Evolutionary conservation across 2,888 invertebrate genomes (phyloP).

Genomic region (Atrina japonica): DNA sequence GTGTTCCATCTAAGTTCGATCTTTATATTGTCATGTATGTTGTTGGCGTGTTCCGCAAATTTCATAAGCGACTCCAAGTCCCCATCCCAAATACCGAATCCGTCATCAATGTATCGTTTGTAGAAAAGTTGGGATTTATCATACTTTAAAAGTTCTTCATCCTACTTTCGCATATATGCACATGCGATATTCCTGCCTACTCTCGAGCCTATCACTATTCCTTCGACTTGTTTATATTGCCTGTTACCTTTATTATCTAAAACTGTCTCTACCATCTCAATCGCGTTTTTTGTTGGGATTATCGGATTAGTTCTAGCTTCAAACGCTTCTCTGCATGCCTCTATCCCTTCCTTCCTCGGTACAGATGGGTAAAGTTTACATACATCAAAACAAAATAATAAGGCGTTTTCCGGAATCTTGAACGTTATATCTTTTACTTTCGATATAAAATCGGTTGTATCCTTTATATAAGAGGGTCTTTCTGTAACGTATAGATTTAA

Average conservation of each 20-base stretch:
- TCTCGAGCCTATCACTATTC: constrained; percentile 29
- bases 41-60: not conserved
- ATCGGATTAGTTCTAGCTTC: constrained; percentile 21
- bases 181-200: constrained; percentile 36
- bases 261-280: constrained; percentile 30
- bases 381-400: constrained; percentile 38
- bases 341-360: constrained; percentile 32
- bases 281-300: constrained; percentile 4
- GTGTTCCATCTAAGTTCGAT: constrained; percentile 20
- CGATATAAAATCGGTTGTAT: constrained; percentile 24
- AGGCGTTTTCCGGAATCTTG: constrained; percentile 3
- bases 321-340: constrained; percentile 27
- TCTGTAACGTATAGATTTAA: constrained; percentile 1
- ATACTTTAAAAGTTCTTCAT: constrained; percentile 15
- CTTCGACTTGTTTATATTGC: constrained; percentile 32
- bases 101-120: constrained; percentile 26
- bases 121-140: constrained; percentile 6
- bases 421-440: constrained; percentile 19
- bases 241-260: constrained; percentile 30
- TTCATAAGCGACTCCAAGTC: not conserved
- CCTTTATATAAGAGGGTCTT: constrained; percentile 11
- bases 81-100: constrained; percentile 26
- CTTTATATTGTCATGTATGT: constrained; percentile 9
- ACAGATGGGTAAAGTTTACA: constrained; percentile 38
- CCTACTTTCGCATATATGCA: constrained; percentile 35